Conservation (phyloP, 1,140 invertebrate species). For the Campoletis sonorensis region DNA sequence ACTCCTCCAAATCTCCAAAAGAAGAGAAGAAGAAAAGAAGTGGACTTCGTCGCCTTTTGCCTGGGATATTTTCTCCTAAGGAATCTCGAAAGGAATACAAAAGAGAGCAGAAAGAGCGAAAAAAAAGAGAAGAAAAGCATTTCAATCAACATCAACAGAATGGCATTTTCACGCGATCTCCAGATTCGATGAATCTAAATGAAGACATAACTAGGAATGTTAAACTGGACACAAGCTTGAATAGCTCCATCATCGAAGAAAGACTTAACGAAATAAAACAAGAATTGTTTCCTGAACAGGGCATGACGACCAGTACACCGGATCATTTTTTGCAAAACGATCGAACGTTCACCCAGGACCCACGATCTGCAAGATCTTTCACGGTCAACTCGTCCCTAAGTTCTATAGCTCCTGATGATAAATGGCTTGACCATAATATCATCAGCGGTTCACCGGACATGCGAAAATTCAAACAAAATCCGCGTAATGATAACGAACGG, state of each 20-base stretch:
- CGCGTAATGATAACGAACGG: conserved; percentile 52
- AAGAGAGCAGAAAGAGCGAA: conserved; percentile 67
- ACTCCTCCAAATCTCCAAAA: conserved; percentile 59
- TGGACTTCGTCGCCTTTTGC: conserved; percentile 66
- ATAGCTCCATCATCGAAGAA: conserved; percentile 68
- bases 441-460: conserved; percentile 60
- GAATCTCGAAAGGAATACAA: conserved; percentile 70
- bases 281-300: conserved; percentile 67
- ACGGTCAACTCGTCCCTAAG: conserved; percentile 62
- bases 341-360: conserved; percentile 51
- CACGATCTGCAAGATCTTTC: conserved; percentile 59
- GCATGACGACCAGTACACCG: conserved; percentile 67
- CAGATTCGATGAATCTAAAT: conserved; percentile 72
- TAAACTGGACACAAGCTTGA: conserved; percentile 68
- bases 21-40: conserved; percentile 71
- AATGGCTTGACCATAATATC: conserved; percentile 66
- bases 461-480: conserved; percentile 56
- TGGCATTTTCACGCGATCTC: conserved; percentile 70
- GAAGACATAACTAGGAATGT: conserved; percentile 73
- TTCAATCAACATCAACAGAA: conserved; percentile 71
- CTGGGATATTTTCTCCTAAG: conserved; percentile 71
- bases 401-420: conserved; percentile 64
- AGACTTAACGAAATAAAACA: conserved; percentile 70
- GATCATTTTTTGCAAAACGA: conserved; percentile 65
- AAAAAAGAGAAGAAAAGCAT: conserved; percentile 66